Evolutionary conservation across 2,888 invertebrate species (phyloP).

Genomic region (Artemia sp.): DNA sequence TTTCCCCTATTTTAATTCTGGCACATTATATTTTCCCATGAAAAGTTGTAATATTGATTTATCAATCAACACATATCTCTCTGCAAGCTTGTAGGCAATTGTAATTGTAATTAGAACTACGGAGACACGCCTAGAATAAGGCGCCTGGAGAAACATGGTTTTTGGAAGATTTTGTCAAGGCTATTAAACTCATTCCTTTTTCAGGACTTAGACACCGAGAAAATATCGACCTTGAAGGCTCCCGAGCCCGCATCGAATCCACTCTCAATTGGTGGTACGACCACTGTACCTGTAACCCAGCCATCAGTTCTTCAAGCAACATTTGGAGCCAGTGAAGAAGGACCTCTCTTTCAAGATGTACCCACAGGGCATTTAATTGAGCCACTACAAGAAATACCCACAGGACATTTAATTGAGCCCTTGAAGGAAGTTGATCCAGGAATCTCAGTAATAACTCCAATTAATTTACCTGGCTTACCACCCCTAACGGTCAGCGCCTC

Average conservation of each 20-base stretch:
- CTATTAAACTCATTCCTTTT: too few relatives aligned
- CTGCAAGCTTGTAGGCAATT: too few relatives aligned
- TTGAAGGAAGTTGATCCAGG: slow-evolving; percentile 27
- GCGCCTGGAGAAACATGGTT: too few relatives aligned
- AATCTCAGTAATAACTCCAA: slow-evolving; percentile 45
- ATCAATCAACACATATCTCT: too few relatives aligned
- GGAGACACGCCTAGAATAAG: too few relatives aligned
- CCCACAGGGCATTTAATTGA: background rate
- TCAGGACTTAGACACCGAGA: too few relatives aligned
- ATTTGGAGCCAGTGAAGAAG: background rate
- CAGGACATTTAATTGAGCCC: background rate
- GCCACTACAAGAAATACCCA: background rate
- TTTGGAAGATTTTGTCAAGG: too few relatives aligned
- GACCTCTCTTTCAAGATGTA: background rate
- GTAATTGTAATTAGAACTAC: too few relatives aligned
- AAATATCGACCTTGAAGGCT: too few relatives aligned
- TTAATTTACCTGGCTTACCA: slow-evolving; percentile 57
- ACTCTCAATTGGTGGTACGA: background rate
- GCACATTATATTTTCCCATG: too few relatives aligned
- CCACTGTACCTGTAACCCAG: slow-evolving; percentile 21
- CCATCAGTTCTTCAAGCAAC: slow-evolving; percentile 19
- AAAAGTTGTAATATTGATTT: too few relatives aligned
- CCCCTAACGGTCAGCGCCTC: slow-evolving; percentile 59
- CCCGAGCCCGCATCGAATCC: background rate
- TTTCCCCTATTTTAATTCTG: too few relatives aligned